phyloP scores from a whole-genome alignment of 2,888 invertebrate species.

The Eledona agricola region DNA sequence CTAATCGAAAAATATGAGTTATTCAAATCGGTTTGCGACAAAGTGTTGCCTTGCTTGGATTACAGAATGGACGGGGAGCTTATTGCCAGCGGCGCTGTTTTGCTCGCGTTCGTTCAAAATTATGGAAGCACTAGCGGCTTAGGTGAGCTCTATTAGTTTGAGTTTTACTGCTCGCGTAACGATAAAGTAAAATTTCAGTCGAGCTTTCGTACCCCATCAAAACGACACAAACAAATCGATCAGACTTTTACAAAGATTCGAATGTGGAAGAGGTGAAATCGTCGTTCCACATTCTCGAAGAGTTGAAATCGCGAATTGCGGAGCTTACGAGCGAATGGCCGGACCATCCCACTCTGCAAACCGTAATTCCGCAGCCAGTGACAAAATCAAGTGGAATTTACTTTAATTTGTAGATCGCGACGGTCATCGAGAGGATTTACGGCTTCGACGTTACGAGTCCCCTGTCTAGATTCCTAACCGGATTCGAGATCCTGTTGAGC shows the following conservation, averaged over 20 bases:
- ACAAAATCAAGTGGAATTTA: slow-evolving; percentile 10
- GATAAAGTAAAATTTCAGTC: slow-evolving; percentile 36
- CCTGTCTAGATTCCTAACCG: slow-evolving; percentile 86
- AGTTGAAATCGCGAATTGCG: slow-evolving; percentile 69
- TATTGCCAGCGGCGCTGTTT: slow-evolving; percentile 68
- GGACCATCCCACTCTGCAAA: slow-evolving; percentile 84
- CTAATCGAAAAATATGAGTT: slow-evolving; percentile 69
- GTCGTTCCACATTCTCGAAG: slow-evolving; percentile 75
- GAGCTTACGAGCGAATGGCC: slow-evolving; percentile 83
- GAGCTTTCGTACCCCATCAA: slow-evolving; percentile 47
- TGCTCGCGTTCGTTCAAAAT: slow-evolving; percentile 66
- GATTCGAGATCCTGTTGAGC: slow-evolving; percentile 86
- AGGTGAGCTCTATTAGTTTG: slow-evolving; percentile 40
- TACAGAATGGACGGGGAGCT: slow-evolving; percentile 66
- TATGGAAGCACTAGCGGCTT: slow-evolving; percentile 59
- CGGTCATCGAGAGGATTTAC: slow-evolving; percentile 72
- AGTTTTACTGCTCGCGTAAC: slow-evolving; percentile 12
- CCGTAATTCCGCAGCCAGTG: slow-evolving; percentile 12
- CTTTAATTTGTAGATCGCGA: slow-evolving; percentile 66
- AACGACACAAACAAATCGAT: slow-evolving; percentile 46
- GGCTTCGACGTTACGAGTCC: slow-evolving; percentile 82
- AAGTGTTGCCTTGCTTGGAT: slow-evolving; percentile 65
- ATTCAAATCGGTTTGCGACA: slow-evolving; percentile 67
- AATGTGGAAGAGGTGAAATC: slow-evolving; percentile 80
- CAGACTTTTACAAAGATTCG: slow-evolving; percentile 85